Conservation (phyloP, 2,888 invertebrate genomes). For the Adineta ricciae region DNA sequence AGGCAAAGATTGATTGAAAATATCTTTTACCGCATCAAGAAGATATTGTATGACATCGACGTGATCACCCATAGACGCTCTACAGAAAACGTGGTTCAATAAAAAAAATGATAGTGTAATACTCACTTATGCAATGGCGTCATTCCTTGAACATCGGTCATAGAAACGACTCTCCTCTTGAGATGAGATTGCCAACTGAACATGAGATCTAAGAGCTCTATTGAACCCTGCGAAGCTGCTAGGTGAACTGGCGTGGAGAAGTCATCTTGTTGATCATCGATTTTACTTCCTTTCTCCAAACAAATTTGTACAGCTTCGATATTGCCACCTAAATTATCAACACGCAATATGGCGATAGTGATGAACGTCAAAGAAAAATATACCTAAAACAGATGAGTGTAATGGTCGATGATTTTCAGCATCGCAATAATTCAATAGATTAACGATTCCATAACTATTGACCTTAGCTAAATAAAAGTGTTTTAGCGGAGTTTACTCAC, state of each 20-base stretch:
- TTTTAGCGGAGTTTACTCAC: too few relatives aligned
- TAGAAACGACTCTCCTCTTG: slow-evolving; percentile 57
- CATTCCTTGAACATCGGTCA: slow-evolving; percentile 71
- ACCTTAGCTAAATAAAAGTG: too few relatives aligned
- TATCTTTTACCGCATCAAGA: slow-evolving; percentile 52
- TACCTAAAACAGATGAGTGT: slow-evolving; percentile 27
- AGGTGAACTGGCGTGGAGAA: slow-evolving; percentile 68
- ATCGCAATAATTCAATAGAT: slow-evolving; percentile 26
- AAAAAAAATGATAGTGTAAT: too few relatives aligned
- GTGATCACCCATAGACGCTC: slow-evolving; percentile 79
- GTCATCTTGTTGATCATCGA: slow-evolving; percentile 27
- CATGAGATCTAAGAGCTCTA: slow-evolving; percentile 76
- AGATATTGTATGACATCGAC: slow-evolving; percentile 64
- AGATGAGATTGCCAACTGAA: slow-evolving; percentile 53
- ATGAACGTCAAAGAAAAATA: too few relatives aligned
- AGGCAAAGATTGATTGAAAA: too few relatives aligned
- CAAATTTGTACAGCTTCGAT: slow-evolving; percentile 29
- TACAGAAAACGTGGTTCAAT: background rate
- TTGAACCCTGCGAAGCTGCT: slow-evolving; percentile 72
- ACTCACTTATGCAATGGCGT: too few relatives aligned
- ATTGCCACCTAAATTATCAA: slow-evolving; percentile 21
- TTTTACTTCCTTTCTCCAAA: slow-evolving; percentile 27
- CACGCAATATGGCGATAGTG: background rate
- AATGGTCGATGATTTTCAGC: slow-evolving; percentile 31
- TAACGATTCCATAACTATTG: background rate